phyloP scores from a whole-genome alignment of 1,140 invertebrate species.

The Drosophila kikkawai region DNA sequence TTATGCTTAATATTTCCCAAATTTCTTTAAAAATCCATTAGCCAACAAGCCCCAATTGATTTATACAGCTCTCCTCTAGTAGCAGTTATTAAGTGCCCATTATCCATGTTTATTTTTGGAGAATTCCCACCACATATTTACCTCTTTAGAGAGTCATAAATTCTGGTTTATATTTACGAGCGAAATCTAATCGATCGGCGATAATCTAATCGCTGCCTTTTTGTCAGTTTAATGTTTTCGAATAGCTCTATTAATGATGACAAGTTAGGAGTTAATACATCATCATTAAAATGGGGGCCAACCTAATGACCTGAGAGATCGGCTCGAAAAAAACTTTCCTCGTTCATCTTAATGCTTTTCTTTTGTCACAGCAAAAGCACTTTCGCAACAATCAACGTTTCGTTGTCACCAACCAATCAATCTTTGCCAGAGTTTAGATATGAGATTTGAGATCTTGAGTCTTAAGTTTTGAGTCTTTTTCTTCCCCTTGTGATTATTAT shows the following conservation, averaged over 20 bases:
- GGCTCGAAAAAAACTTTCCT: conserved; percentile 31
- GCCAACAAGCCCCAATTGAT: not conserved
- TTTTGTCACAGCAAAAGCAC: conserved; percentile 32
- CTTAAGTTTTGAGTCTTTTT: conserved; percentile 2
- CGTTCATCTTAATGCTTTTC: conserved; percentile 35
- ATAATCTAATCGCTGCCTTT: conserved; percentile 37
- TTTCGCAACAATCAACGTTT: conserved; percentile 40
- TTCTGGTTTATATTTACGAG: conserved; percentile 29
- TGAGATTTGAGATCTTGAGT: conserved; percentile 18
- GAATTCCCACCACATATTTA: conserved; percentile 13
- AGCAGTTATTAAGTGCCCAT: not conserved
- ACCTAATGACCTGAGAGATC: conserved; percentile 36
- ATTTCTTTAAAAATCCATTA: not conserved
- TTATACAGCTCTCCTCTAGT: not conserved
- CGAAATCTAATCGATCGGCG: conserved; percentile 33
- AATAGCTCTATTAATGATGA: conserved; percentile 25
- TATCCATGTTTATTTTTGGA: conserved; percentile 1
- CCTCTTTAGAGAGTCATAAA: conserved; percentile 14
- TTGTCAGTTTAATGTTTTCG: conserved; percentile 6
- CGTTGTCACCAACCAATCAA: conserved; percentile 37
- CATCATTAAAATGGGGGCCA: conserved; percentile 25
- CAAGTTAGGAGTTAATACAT: conserved; percentile 32
- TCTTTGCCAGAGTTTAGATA: conserved; percentile 27
- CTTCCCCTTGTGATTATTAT: conserved; percentile 40
- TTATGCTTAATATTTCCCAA: not conserved